phyloP scores from a whole-genome alignment of 1,140 invertebrate genomes.

The Drosophila albomicans region DNA sequence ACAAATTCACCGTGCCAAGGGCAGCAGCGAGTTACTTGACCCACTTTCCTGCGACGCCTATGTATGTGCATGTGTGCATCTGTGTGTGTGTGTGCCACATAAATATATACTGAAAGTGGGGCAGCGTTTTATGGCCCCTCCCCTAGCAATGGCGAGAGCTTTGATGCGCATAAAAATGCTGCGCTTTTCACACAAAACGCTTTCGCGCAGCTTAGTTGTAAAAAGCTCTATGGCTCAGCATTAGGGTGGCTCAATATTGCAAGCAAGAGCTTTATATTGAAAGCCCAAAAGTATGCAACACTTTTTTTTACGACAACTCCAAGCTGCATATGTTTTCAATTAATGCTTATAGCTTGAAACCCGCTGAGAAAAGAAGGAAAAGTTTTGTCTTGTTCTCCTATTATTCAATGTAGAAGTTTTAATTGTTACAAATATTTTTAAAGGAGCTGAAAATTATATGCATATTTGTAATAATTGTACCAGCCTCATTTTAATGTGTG shows the following conservation, averaged over 20 bases:
- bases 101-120: constrained; percentile 30
- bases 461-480: too few species aligned
- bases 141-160: constrained; percentile 27
- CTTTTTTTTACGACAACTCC: background rate
- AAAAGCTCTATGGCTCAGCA: constrained; percentile 15
- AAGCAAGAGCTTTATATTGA: background rate
- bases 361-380: too few species aligned
- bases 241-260: constrained; percentile 23
- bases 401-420: too few species aligned
- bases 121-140: constrained; percentile 19
- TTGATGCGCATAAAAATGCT: background rate
- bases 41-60: constrained; percentile 38
- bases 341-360: too few species aligned
- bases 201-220: background rate
- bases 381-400: too few species aligned
- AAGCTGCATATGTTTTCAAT: too few species aligned
- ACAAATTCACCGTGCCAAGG: constrained; percentile 63
- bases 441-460: too few species aligned
- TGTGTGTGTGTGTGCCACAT: constrained; percentile 9
- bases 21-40: constrained; percentile 59
- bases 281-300: constrained; percentile 35
- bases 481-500: background rate
- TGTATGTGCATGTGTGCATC: background rate
- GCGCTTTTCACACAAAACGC: constrained; percentile 17
- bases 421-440: too few species aligned